Conservation (phyloP, 30 jellyfish, hydroid and myxozoan genomes). For the Pseudorhiza aurosa region DNA sequence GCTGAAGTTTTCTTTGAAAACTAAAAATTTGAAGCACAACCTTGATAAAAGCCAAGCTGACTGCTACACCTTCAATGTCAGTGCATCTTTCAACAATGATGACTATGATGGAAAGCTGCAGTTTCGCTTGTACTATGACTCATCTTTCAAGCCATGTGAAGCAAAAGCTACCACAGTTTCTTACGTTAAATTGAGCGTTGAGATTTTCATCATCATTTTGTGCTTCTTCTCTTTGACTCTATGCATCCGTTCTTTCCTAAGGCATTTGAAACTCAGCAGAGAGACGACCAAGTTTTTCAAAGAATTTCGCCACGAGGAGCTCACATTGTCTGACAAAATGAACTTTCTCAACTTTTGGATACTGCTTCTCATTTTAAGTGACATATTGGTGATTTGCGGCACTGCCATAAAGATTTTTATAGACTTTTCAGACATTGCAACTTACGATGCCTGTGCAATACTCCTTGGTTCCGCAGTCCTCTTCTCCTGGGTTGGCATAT, state of each 20-base stretch:
- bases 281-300: slow-evolving; percentile 75
- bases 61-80: slow-evolving; percentile 68
- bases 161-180: not conserved
- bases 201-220: slow-evolving; percentile 37
- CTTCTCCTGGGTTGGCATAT: slow-evolving; percentile 94
- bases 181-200: slow-evolving; percentile 46
- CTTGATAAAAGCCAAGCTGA: slow-evolving; percentile 69
- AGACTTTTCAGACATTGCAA: slow-evolving; percentile 46
- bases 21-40: slow-evolving; percentile 57
- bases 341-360: slow-evolving; percentile 94
- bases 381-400: slow-evolving; percentile 78
- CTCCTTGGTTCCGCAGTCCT: slow-evolving; percentile 90
- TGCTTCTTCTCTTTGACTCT: slow-evolving; percentile 52
- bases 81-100: slow-evolving; percentile 46
- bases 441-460: slow-evolving; percentile 78
- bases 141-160: slow-evolving; percentile 48
- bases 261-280: slow-evolving; percentile 62
- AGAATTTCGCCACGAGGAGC: slow-evolving; percentile 89
- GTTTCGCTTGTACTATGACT: slow-evolving; percentile 36
- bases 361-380: slow-evolving; percentile 72
- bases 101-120: slow-evolving; percentile 67
- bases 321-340: slow-evolving; percentile 84
- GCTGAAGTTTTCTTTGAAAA: slow-evolving; percentile 42
- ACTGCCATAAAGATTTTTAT: slow-evolving; percentile 57
- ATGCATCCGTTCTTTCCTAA: slow-evolving; percentile 58